These are phyloP conservation scores for Tineola bisselliella DNA, from an alignment of 2,888 invertebrate species.

Conservation along the genomic window DNA sequence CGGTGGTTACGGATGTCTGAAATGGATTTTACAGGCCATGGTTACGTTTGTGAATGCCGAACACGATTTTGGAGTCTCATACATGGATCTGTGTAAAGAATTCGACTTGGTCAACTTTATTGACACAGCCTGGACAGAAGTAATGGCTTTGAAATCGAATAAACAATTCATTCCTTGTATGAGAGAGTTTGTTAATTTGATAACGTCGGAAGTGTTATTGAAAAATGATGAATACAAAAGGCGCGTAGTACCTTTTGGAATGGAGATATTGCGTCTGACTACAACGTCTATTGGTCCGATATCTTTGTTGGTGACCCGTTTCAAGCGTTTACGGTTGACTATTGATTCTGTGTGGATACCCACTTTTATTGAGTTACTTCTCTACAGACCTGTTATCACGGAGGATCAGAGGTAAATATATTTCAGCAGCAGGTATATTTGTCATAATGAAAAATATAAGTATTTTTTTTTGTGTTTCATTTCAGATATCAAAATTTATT, in stretches of 20 bases:
- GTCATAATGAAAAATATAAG: no score
- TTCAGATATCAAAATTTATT: background rate
- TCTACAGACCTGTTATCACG: background rate
- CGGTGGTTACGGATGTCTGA: conserved; percentile 56
- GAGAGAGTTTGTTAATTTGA: conserved; percentile 42
- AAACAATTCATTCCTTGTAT: conserved; percentile 49
- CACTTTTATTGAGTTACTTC: background rate
- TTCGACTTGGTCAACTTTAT: conserved; percentile 35
- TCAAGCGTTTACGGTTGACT: background rate
- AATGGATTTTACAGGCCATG: conserved; percentile 45
- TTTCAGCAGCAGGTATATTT: background rate
- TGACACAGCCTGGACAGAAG: conserved; percentile 48
- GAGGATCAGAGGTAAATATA: background rate
- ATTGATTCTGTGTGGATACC: background rate
- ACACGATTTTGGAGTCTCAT: background rate
- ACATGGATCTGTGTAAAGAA: conserved; percentile 11
- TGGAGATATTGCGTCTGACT: background rate
- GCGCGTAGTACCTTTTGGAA: background rate
- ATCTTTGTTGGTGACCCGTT: background rate
- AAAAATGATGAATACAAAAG: conserved; percentile 17
- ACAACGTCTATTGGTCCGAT: background rate
- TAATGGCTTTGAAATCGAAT: conserved; percentile 55
- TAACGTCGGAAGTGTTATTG: conserved; percentile 37
- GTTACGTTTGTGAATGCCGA: conserved; percentile 17
- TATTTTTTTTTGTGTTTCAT: background rate